phyloP scores from a whole-genome alignment of 2,113 vertebrate species.

The Oreotrochilus melanogaster region DNA sequence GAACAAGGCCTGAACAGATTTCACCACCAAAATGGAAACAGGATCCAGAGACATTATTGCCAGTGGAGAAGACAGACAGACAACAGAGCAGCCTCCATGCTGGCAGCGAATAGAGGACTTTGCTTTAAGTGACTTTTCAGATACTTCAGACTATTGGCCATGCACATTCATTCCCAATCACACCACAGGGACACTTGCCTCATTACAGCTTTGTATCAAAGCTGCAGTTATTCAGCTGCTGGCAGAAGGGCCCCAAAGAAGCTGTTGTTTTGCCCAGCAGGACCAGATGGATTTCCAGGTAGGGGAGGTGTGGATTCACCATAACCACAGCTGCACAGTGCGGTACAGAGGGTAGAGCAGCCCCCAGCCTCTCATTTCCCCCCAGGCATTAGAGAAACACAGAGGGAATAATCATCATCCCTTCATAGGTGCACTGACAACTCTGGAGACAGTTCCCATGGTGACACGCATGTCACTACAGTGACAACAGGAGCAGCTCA shows the following conservation, averaged over 20 bases:
- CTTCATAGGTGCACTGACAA: conserved; percentile 39
- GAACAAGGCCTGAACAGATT: background rate
- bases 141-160: conserved; percentile 10
- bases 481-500: conserved; percentile 31
- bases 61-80: background rate
- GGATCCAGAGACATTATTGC: background rate
- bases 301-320: background rate
- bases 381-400: background rate
- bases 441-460: conserved; percentile 67
- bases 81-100: background rate
- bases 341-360: background rate
- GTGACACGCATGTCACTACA: conserved; percentile 51
- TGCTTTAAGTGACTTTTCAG: conserved; percentile 35
- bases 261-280: conserved; percentile 27
- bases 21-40: background rate
- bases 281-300: conserved; percentile 57
- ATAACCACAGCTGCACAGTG: conserved; percentile 31
- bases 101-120: background rate
- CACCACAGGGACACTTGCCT: conserved; percentile 47
- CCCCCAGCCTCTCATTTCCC: background rate
- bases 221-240: conserved; percentile 51
- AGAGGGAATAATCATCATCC: conserved; percentile 14
- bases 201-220: conserved; percentile 45
- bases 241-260: background rate
- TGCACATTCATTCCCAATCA: conserved; percentile 33